Conservation (phyloP, 37 sponge, comb jelly and placozoan species). For the Aphrocallistes beatrix region DNA sequence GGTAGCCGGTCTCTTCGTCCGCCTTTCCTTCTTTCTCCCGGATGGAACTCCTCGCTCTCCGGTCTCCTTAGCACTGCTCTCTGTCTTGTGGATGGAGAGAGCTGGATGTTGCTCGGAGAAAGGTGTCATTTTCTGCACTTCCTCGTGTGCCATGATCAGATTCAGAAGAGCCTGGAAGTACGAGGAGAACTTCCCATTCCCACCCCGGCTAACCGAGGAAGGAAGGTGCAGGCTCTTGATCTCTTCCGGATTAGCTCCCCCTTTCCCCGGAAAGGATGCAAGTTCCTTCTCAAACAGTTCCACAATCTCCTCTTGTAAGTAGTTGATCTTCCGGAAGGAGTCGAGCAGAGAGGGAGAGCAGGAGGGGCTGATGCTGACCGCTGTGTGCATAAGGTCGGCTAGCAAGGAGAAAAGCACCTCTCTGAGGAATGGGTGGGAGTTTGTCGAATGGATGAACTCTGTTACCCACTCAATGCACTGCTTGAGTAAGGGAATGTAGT, state of each 20-base stretch:
- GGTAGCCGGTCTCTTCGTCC: not conserved
- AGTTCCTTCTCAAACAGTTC: constrained; percentile 42
- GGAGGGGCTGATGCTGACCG: constrained; percentile 23
- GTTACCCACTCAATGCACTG: constrained; percentile 12
- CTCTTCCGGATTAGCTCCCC: not conserved
- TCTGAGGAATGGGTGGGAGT: constrained; percentile 31
- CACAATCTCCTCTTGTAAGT: constrained; percentile 37
- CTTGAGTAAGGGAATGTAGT: not conserved
- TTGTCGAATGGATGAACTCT: not conserved
- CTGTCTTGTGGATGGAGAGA: not conserved
- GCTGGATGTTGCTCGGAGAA: not conserved
- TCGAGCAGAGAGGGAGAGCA: not conserved
- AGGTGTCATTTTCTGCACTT: not conserved
- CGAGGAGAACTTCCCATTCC: constrained; percentile 55
- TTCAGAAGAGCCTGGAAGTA: constrained; percentile 66
- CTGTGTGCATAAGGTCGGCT: constrained; percentile 37
- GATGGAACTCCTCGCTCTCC: not conserved
- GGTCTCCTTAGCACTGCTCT: not conserved
- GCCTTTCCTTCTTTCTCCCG: constrained; percentile 23
- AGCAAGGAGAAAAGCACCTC: constrained; percentile 42
- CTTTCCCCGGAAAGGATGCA: constrained; percentile 2
- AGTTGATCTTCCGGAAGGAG: not conserved
- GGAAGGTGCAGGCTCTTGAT: constrained; percentile 30
- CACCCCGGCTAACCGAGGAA: constrained; percentile 29
- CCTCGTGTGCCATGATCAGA: constrained; percentile 27